phyloP scores from a whole-genome alignment of 2,888 invertebrate genomes.

The Clanis bilineata region DNA sequence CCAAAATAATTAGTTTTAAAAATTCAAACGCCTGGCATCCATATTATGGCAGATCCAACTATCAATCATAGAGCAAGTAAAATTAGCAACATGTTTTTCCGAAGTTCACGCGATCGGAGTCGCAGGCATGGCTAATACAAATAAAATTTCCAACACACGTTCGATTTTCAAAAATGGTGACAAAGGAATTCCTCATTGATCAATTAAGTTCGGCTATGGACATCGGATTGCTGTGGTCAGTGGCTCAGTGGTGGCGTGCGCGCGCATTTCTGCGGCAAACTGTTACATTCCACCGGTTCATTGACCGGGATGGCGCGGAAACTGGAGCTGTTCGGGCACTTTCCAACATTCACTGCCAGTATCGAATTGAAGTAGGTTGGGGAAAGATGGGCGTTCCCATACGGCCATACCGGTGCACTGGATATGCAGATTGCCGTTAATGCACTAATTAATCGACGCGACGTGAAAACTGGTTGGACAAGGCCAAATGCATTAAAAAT shows the following conservation, averaged over 20 bases:
- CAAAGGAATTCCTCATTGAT: background rate
- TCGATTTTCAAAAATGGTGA: constrained; percentile 1
- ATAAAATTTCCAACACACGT: background rate
- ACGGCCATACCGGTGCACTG: constrained; percentile 8
- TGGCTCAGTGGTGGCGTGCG: constrained; percentile 16
- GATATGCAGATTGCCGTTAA: constrained; percentile 3
- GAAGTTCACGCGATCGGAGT: no score
- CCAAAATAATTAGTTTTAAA: no score
- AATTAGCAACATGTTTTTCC: no score
- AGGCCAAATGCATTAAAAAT: background rate
- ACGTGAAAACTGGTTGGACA: background rate
- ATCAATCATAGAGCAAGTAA: background rate
- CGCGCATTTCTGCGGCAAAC: constrained; percentile 24
- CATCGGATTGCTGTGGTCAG: background rate
- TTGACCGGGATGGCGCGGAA: constrained; percentile 38
- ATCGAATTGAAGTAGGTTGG: constrained; percentile 29
- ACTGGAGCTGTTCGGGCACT: constrained; percentile 36
- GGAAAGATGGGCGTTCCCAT: constrained; percentile 27
- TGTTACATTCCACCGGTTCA: constrained; percentile 36
- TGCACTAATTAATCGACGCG: background rate
- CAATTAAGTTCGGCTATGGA: constrained; percentile 10
- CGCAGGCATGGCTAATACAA: no score
- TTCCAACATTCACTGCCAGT: constrained; percentile 39
- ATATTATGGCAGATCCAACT: background rate
- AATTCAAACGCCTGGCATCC: background rate